These are phyloP conservation scores for Craniophora ligustri DNA, from an alignment of 2,888 invertebrate species.

Conservation along the genomic window DNA sequence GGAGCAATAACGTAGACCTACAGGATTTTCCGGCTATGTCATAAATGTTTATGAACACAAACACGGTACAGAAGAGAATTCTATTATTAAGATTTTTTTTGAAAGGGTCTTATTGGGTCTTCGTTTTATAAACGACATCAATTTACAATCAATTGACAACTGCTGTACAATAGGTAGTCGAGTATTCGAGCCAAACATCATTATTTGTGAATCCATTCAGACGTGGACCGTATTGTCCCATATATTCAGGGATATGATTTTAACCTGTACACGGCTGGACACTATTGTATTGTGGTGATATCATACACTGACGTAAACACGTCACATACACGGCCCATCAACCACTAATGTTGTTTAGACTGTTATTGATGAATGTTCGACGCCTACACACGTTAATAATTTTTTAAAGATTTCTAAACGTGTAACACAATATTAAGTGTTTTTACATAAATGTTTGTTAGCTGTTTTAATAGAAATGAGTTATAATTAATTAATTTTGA, in stretches of 20 bases:
- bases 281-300: conserved; percentile 40
- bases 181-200: conserved; percentile 8
- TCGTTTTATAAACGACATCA: background rate
- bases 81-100: too few relatives aligned
- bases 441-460: too few relatives aligned
- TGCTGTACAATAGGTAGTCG: conserved; percentile 7
- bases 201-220: conserved; percentile 30
- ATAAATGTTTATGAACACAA: too few relatives aligned
- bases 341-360: conserved; percentile 20
- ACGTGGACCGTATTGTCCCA: conserved; percentile 19
- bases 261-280: conserved; percentile 24
- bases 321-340: conserved; percentile 7
- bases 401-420: conserved; percentile 19
- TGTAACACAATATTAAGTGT: background rate
- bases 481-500: too few relatives aligned
- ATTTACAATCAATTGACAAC: conserved; percentile 1
- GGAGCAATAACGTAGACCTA: too few relatives aligned
- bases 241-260: conserved; percentile 36
- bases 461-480: too few relatives aligned
- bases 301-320: conserved; percentile 26
- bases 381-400: conserved; percentile 3
- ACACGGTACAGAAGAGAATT: too few relatives aligned
- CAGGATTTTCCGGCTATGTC: too few relatives aligned
- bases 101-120: background rate
- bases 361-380: conserved; percentile 16